These are phyloP conservation scores for Tenualosa thibaudeaui DNA, from an alignment of 2,797 vertebrate species.

Conservation along the genomic window DNA sequence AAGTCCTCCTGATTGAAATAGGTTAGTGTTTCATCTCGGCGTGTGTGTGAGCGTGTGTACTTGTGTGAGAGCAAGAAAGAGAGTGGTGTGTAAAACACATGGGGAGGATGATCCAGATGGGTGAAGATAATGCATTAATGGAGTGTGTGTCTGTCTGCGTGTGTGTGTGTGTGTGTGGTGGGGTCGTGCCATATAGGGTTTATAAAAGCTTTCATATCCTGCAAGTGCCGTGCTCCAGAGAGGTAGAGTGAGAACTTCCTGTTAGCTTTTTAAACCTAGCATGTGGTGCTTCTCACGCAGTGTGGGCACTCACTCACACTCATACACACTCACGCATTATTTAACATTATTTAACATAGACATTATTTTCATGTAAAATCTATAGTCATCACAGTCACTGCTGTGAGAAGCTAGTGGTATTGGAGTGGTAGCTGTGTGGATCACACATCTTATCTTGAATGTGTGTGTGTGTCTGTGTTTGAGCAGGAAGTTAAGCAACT, in stretches of 20 bases:
- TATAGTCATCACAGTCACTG: not conserved
- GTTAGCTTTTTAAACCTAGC: not conserved
- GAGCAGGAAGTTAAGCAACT: constrained; percentile 72
- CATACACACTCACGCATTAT: not conserved
- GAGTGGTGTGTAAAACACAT: constrained; percentile 53
- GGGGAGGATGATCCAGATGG: constrained; percentile 55
- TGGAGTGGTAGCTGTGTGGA: not conserved
- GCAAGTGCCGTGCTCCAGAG: constrained; percentile 50
- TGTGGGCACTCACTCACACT: not conserved
- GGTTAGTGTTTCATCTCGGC: constrained; percentile 60
- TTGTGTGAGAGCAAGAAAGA: constrained; percentile 39
- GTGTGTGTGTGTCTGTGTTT: constrained; percentile 39
- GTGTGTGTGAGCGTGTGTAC: constrained; percentile 9
- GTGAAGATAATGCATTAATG: constrained; percentile 65
- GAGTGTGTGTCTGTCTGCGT: constrained; percentile 40
- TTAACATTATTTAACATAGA: no score
- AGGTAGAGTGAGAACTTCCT: constrained; percentile 18
- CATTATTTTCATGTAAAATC: no score
- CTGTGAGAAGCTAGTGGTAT: not conserved
- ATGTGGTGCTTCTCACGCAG: not conserved
- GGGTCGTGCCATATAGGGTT: not conserved
- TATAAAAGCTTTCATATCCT: constrained; percentile 44
- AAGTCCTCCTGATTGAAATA: constrained; percentile 70
- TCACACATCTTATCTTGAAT: not conserved
- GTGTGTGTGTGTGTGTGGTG: not conserved